Percentiles rank a stretch among this genome's conserved stretches.
Evolutionary conservation across 2,797 vertebrate genomes (phyloP).

Genomic region (Ctenochaetus hawaiiensis): DNA sequence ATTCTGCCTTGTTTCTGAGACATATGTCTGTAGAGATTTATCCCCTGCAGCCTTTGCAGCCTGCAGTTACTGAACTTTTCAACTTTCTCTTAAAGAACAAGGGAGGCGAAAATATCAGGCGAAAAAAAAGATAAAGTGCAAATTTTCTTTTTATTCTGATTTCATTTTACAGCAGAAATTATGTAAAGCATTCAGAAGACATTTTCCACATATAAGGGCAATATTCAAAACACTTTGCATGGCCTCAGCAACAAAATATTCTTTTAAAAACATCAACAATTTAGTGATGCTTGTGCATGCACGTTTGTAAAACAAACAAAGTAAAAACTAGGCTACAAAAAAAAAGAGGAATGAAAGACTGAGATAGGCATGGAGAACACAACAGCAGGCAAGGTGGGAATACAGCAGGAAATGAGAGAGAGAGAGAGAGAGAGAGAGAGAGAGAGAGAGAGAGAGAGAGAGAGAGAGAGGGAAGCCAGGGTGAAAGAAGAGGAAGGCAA

Average conservation of each 20-base stretch:
- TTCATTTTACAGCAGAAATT: constrained; percentile 99
- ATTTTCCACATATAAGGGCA: constrained; percentile 99
- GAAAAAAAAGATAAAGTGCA: constrained; percentile 75
- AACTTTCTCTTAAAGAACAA: background rate
- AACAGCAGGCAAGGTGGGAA: constrained; percentile 82
- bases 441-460: constrained; percentile 49
- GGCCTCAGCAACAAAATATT: constrained; percentile 99
- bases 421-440: constrained; percentile 37
- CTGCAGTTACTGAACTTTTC: background rate
- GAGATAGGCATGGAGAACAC: constrained; percentile 83
- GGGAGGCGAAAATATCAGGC: constrained; percentile 40
- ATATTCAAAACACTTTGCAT: constrained; percentile 99
- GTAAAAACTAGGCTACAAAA: constrained; percentile 82
- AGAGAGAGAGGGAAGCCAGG: constrained; percentile 64
- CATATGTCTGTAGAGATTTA: background rate
- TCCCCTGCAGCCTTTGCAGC: background rate
- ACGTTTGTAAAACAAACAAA: constrained; percentile 97
- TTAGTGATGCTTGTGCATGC: constrained; percentile 99
- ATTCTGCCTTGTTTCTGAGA: background rate
- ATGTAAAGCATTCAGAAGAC: constrained; percentile 99
- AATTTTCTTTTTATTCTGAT: constrained; percentile 93
- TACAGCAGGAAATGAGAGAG: constrained; percentile 73
- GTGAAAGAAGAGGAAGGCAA: constrained; percentile 78
- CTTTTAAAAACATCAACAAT: constrained; percentile 97
- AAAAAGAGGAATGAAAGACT: constrained; percentile 79